Percentiles rank a stretch among this genome's conserved stretches.
phyloP scores from a whole-genome alignment of 2,113 vertebrate species.

The Albula glossodonta region DNA sequence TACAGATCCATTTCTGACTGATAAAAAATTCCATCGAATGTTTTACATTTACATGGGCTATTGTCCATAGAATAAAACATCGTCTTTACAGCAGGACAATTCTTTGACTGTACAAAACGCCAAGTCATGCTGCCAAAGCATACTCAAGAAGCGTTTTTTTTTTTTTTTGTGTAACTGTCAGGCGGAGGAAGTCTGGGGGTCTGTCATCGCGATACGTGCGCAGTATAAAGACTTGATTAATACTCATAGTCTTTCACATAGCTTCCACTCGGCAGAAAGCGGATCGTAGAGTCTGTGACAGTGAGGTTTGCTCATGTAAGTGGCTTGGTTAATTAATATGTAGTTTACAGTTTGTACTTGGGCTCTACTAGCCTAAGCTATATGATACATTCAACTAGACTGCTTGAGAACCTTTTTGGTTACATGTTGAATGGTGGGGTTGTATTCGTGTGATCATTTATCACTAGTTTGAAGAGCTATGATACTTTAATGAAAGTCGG shows the following conservation, averaged over 20 bases:
- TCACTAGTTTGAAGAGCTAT: too few relatives aligned
- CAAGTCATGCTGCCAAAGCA: conserved; percentile 63
- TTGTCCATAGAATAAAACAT: too few relatives aligned
- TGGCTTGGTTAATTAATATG: not conserved
- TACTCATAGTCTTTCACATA: not conserved
- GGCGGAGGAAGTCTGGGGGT: conserved; percentile 3
- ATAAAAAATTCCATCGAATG: too few relatives aligned
- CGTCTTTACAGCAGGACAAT: too few relatives aligned
- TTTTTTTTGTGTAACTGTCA: not conserved
- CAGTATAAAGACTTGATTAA: conserved; percentile 35
- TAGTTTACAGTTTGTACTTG: not conserved
- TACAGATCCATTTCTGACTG: too few relatives aligned
- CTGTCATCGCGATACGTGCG: conserved; percentile 61
- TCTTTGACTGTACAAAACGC: conserved; percentile 51
- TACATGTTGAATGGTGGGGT: too few relatives aligned
- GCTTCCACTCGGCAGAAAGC: not conserved
- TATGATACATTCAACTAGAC: too few relatives aligned
- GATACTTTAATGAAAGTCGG: too few relatives aligned
- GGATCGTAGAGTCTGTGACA: not conserved
- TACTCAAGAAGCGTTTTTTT: not conserved
- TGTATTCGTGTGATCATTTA: too few relatives aligned
- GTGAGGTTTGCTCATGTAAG: not conserved
- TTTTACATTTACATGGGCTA: too few relatives aligned
- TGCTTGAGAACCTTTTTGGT: too few relatives aligned
- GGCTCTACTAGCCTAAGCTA: too few relatives aligned